Percentiles rank a stretch among this genome's conserved stretches.
Evolutionary conservation across 1,140 invertebrate species (phyloP).

Genomic region (Catajapyx aquilonaris): DNA sequence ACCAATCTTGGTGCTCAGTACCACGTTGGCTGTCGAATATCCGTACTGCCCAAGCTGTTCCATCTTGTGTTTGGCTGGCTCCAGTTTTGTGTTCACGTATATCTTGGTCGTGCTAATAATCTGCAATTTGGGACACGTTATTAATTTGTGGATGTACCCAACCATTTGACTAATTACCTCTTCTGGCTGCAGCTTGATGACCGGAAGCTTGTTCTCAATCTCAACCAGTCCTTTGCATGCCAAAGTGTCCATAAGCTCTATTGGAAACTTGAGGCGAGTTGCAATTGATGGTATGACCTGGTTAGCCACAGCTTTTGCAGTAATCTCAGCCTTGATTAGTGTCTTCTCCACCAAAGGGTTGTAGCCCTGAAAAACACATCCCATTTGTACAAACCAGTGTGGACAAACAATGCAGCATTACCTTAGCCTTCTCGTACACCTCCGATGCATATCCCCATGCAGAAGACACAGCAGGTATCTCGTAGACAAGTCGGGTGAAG

Average conservation of each 20-base stretch:
- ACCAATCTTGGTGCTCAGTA: constrained; percentile 5
- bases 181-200: constrained; percentile 8
- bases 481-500: background rate
- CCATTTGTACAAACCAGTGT: background rate
- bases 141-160: too few relatives aligned
- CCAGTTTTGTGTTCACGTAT: constrained; percentile 8
- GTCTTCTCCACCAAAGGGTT: background rate
- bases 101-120: constrained; percentile 7
- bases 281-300: background rate
- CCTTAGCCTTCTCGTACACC: background rate
- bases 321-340: background rate
- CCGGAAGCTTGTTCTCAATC: constrained; percentile 8
- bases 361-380: background rate
- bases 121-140: constrained; percentile 3
- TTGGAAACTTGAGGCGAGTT: constrained; percentile 2
- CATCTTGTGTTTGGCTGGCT: constrained; percentile 6
- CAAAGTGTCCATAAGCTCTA: constrained; percentile 7
- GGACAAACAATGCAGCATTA: background rate
- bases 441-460: background rate
- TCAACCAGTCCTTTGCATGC: constrained; percentile 9
- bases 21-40: constrained; percentile 2
- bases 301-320: background rate
- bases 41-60: background rate
- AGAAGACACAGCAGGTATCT: background rate
- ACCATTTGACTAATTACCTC: too few relatives aligned